Conservation (phyloP, 2,113 vertebrate genomes). For the Lophura nycthemera region DNA sequence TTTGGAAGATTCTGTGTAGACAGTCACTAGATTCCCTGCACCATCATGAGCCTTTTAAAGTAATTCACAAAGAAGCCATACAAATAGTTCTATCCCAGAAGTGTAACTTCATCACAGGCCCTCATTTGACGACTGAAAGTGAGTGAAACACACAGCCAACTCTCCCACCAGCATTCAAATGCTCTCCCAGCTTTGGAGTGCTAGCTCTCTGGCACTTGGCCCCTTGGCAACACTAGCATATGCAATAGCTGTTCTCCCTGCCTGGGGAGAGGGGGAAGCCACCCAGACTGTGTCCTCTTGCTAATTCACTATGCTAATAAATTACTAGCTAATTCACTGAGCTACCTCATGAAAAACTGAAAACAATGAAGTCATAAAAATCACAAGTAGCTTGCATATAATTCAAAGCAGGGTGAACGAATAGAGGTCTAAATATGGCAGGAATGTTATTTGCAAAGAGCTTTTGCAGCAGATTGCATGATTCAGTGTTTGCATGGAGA, state of each 20-base stretch:
- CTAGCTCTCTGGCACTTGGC: neutral
- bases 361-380: constrained; percentile 61
- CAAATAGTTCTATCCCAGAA: neutral
- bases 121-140: neutral
- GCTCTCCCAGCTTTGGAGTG: neutral
- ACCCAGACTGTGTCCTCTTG: neutral
- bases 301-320: neutral
- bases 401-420: constrained; percentile 24
- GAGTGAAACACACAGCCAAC: neutral
- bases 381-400: constrained; percentile 44
- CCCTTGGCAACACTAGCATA: neutral
- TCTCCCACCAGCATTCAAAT: neutral
- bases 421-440: constrained; percentile 50
- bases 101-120: neutral
- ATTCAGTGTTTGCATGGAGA: neutral
- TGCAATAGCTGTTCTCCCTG: neutral
- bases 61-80: neutral
- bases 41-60: neutral
- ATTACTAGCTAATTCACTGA: constrained; percentile 20
- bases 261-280: neutral
- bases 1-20: constrained; percentile 3
- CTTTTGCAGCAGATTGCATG: constrained; percentile 3
- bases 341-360: constrained; percentile 6
- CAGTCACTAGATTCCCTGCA: neutral
- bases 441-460: constrained; percentile 61